These are phyloP conservation scores for Zosterops lateralis DNA, from an alignment of 2,113 vertebrate species.

Conservation along the genomic window DNA sequence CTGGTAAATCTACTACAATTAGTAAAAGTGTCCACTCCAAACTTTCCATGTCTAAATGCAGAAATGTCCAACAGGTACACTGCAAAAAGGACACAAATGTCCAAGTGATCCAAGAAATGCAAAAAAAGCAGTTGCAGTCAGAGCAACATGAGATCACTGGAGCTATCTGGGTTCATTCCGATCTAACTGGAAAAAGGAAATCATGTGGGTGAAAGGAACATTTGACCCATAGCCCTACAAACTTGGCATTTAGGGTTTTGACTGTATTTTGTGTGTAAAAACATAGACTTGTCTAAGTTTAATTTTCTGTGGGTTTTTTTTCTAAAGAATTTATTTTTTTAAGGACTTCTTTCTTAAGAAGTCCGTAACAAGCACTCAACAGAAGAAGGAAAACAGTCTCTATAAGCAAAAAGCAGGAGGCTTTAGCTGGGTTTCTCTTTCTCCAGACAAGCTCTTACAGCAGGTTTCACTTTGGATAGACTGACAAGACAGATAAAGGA, in stretches of 20 bases:
- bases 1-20: not conserved
- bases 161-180: not conserved
- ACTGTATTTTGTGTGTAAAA: not conserved
- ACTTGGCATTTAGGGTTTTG: not conserved
- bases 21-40: not conserved
- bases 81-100: not conserved
- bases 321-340: not conserved
- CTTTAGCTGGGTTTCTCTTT: not conserved
- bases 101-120: constrained; percentile 3
- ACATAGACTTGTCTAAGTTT: not conserved
- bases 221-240: not conserved
- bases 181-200: not conserved
- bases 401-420: not conserved
- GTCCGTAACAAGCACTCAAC: not conserved
- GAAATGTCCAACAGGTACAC: not conserved
- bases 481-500: not conserved
- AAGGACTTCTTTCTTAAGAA: not conserved
- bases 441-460: not conserved
- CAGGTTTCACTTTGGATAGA: not conserved
- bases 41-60: not conserved
- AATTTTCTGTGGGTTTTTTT: not conserved
- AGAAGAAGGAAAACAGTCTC: not conserved
- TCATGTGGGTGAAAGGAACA: not conserved
- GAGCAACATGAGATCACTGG: not conserved
- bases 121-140: not conserved